Conservation (phyloP, 2,888 invertebrate species). For the Drosophila meridionalis region DNA sequence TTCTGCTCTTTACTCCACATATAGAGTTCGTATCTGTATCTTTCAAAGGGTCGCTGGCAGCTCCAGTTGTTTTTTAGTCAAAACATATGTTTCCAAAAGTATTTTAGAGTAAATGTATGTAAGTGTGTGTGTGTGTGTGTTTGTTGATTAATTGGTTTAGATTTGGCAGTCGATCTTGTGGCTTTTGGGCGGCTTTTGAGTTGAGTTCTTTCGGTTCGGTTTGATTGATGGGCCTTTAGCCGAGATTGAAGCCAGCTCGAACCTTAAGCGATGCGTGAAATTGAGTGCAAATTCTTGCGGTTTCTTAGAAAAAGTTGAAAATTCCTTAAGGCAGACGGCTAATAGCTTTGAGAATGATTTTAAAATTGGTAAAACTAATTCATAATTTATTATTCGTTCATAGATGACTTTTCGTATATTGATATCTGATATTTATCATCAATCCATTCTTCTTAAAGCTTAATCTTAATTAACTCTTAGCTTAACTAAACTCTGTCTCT, state of each 20-base stretch:
- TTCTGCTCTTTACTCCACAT: constrained; percentile 12
- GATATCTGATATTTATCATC: not conserved
- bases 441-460: not conserved
- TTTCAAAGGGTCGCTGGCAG: constrained; percentile 42
- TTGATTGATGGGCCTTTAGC: constrained; percentile 40
- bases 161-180: constrained; percentile 57
- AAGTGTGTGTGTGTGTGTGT: constrained; percentile 12
- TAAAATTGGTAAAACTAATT: too few species aligned
- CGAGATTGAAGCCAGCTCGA: constrained; percentile 29
- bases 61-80: constrained; percentile 47
- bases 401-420: not conserved
- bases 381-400: too few species aligned
- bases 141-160: constrained; percentile 74
- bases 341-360: not conserved
- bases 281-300: constrained; percentile 4
- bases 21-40: not conserved
- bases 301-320: not conserved
- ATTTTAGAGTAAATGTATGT: constrained; percentile 8
- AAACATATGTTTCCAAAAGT: constrained; percentile 70
- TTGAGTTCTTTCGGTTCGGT: constrained; percentile 14
- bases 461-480: too few species aligned
- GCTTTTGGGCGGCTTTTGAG: constrained; percentile 36
- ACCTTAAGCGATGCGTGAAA: constrained; percentile 3
- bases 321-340: not conserved
- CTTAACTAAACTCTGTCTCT: not conserved